A percentile compares a stretch with the other conserved stretches of the same genome.
These are phyloP conservation scores for Gavialis gangeticus DNA, from an alignment of 2,113 vertebrate genomes.

Conservation along the genomic window DNA sequence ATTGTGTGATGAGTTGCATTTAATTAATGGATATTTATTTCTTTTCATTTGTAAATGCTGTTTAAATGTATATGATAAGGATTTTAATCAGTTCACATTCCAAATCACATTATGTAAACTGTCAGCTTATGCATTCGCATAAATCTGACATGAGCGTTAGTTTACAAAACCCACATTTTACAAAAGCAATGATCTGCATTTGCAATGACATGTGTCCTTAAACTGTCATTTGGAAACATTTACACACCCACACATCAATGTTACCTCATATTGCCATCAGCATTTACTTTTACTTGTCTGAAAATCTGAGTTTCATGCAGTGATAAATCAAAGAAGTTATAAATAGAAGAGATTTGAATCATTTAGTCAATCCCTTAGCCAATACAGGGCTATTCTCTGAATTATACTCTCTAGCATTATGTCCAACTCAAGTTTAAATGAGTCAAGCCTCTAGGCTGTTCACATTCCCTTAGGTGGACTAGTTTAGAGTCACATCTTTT, in stretches of 20 bases:
- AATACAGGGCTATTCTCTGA: not conserved
- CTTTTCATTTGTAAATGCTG: not conserved
- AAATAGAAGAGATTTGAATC: not conserved
- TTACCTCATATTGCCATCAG: accelerated
- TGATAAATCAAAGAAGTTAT: not conserved
- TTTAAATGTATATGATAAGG: not conserved
- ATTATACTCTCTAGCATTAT: accelerated
- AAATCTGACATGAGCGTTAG: not conserved
- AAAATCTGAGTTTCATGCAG: not conserved
- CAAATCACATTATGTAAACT: not conserved
- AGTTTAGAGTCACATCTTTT: not conserved
- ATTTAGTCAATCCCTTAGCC: not conserved
- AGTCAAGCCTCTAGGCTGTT: accelerated
- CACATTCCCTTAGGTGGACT: not conserved
- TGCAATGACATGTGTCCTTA: not conserved
- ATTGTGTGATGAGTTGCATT: not conserved
- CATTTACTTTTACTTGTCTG: not conserved
- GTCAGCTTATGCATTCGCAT: not conserved
- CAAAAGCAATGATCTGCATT: not conserved
- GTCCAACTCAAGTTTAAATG: accelerated
- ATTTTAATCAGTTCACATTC: not conserved
- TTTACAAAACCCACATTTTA: not conserved
- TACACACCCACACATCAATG: not conserved
- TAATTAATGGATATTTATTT: not conserved
- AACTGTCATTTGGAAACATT: not conserved